phyloP scores from a whole-genome alignment of 1,140 invertebrate genomes.

The Andricus grossulariae region DNA sequence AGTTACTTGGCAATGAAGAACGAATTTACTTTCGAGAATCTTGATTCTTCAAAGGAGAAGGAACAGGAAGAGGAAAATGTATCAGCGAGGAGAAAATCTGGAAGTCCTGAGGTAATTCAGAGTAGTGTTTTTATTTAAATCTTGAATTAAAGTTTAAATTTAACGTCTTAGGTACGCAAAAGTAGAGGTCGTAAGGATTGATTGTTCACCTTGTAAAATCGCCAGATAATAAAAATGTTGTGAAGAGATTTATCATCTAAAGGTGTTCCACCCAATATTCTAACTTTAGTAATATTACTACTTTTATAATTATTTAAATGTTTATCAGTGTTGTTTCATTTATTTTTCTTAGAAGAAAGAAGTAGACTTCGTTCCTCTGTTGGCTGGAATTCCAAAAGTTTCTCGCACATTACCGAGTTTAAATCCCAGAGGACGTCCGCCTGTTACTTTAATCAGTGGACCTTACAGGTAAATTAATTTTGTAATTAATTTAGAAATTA shows the following conservation, averaged over 20 bases:
- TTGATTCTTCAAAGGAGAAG: background rate
- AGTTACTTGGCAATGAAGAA: constrained; percentile 1
- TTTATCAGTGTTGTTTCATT: constrained; percentile 12
- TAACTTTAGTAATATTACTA: background rate
- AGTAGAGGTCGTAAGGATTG: constrained; percentile 23
- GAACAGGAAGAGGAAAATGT: background rate
- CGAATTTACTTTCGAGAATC: background rate
- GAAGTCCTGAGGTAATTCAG: constrained; percentile 15
- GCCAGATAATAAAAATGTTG: background rate
- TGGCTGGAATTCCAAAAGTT: constrained; percentile 61
- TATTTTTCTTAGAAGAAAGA: constrained; percentile 45
- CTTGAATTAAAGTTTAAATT: background rate
- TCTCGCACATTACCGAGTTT: constrained; percentile 32
- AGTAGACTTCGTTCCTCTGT: constrained; percentile 55
- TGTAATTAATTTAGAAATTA: background rate
- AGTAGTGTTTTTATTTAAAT: background rate
- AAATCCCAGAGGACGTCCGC: constrained; percentile 44
- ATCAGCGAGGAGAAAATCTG: background rate
- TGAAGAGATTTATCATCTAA: background rate
- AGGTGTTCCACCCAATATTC: background rate
- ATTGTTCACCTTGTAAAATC: background rate
- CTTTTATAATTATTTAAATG: background rate
- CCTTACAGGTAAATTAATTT: constrained; percentile 53
- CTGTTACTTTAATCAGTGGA: constrained; percentile 60
- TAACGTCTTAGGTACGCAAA: constrained; percentile 3